phyloP scores from a whole-genome alignment of 2,888 invertebrate species.

The Nemoura dubitans region DNA sequence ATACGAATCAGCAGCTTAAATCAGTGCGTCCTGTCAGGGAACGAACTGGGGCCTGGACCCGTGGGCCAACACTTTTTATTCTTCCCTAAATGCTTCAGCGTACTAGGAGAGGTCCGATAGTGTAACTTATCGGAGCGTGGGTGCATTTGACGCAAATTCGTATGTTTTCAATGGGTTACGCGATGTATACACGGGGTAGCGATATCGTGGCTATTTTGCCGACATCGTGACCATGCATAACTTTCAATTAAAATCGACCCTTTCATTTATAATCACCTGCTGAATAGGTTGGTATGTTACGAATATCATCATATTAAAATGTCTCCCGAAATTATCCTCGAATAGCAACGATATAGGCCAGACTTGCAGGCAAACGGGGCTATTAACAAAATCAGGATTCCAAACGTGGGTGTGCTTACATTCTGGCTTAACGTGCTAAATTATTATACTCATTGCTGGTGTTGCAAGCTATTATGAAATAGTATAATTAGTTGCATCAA shows the following conservation, averaged over 20 bases:
- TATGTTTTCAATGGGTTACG: no score
- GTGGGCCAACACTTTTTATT: background rate
- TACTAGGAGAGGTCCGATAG: background rate
- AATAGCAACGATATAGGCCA: background rate
- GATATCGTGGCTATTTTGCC: no score
- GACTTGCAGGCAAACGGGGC: background rate
- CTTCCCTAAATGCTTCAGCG: background rate
- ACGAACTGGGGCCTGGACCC: background rate
- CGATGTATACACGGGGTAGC: no score
- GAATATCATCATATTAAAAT: background rate
- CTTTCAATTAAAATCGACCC: background rate
- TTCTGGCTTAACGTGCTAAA: background rate
- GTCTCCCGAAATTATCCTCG: background rate
- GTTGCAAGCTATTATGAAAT: background rate
- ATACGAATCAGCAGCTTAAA: slow-evolving; percentile 21
- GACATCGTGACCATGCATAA: background rate
- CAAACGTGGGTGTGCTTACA: background rate
- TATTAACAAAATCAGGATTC: background rate
- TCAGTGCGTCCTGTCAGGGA: background rate
- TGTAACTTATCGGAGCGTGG: background rate
- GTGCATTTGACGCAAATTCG: no score
- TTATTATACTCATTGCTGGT: background rate
- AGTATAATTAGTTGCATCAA: background rate
- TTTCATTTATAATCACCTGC: background rate
- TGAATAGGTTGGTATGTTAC: background rate